Evolutionary conservation across 2,888 invertebrate species (phyloP).

Genomic region (Ormyrus rosae): DNA sequence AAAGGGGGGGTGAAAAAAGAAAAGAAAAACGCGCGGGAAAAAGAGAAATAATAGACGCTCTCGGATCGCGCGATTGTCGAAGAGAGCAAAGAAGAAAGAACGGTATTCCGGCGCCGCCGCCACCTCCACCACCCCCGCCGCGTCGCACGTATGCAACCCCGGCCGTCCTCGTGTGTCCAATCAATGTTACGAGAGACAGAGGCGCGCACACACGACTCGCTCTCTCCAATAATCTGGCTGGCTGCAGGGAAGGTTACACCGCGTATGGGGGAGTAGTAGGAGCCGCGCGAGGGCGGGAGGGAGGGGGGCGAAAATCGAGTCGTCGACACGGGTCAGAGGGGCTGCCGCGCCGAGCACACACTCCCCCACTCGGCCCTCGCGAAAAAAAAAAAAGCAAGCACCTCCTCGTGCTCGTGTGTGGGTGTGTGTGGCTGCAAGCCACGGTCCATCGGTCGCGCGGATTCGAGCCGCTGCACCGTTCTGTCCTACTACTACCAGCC

Average conservation of each 20-base stretch:
- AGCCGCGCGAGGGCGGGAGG: not conserved
- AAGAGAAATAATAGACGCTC: constrained; percentile 42
- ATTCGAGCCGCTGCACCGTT: constrained; percentile 6
- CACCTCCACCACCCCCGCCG: not conserved
- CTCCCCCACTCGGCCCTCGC: constrained; percentile 1
- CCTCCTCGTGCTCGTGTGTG: not conserved
- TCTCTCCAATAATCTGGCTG: constrained; percentile 44
- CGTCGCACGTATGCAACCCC: not conserved
- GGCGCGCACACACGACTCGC: not conserved
- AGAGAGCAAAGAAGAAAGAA: constrained; percentile 9
- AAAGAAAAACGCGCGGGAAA: constrained; percentile 18
- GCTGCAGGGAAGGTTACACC: constrained; percentile 4
- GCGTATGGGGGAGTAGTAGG: not conserved
- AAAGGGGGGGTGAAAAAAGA: not conserved
- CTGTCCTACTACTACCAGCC: not conserved
- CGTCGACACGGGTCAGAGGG: constrained; percentile 27
- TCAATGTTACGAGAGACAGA: constrained; percentile 32
- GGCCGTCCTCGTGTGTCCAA: not conserved
- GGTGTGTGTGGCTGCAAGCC: constrained; percentile 5
- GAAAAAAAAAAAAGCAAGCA: constrained; percentile 1
- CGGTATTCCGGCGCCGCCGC: not conserved
- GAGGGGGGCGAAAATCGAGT: not conserved
- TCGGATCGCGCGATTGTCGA: not conserved
- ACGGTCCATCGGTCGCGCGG: constrained; percentile 48
- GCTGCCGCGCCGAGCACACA: not conserved